A percentile compares a stretch with the other conserved stretches of the same genome.
Conservation (phyloP, 35 echinoderm and acorn worm species). For the Hemicentrotus pulcherrimus region DNA sequence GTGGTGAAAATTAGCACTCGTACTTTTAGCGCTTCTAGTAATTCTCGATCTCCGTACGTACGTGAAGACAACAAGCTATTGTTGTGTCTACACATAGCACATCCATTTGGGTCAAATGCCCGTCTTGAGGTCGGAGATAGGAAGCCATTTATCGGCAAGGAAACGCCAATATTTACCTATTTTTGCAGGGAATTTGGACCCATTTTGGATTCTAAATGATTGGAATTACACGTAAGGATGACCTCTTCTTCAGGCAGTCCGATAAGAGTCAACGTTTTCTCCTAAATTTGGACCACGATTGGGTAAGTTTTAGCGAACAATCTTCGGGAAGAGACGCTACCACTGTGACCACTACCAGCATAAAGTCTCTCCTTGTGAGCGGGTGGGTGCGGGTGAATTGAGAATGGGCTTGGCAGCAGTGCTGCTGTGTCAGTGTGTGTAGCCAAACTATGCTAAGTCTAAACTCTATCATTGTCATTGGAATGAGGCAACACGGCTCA, state of each 20-base stretch:
- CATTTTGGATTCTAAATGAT: neutral
- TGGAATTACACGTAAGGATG: neutral
- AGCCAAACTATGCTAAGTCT: no score
- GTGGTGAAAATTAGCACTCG: neutral
- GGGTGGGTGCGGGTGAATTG: neutral
- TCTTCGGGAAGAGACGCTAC: neutral
- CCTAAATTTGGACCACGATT: neutral
- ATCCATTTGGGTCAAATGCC: neutral
- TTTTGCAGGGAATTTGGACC: neutral
- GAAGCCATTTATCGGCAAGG: neutral
- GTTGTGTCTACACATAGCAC: neutral
- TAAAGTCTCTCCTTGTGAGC: neutral
- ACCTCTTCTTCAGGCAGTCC: neutral
- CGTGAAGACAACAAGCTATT: no score
- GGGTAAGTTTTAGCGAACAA: neutral
- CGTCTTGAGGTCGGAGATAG: neutral
- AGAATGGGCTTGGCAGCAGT: no score
- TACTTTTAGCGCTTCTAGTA: neutral
- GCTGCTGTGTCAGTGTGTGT: no score
- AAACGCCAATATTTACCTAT: neutral
- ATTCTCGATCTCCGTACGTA: neutral
- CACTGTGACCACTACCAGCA: neutral
- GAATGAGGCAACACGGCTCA: no score
- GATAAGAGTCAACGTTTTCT: neutral
- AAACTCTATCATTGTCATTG: no score